Evolutionary conservation across 2,113 vertebrate genomes (phyloP).

Genomic region (Prietella phreatophila): DNA sequence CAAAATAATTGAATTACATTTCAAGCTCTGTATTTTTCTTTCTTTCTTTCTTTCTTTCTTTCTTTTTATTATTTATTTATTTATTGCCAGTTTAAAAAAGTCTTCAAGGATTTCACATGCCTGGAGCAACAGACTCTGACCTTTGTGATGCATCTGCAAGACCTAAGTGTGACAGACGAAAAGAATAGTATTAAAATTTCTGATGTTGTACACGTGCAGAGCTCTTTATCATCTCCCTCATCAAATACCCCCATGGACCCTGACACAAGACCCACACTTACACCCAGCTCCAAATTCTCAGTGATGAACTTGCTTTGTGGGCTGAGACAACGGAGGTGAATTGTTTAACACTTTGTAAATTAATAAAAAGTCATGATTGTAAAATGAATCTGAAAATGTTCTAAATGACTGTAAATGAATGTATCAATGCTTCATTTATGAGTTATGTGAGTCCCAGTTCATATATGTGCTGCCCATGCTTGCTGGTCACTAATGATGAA

Average conservation of each 20-base stretch:
- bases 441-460: neutral
- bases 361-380: neutral
- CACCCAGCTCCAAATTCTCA: conserved; percentile 21
- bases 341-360: neutral
- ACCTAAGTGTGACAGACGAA: conserved; percentile 52
- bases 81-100: conserved; percentile 66
- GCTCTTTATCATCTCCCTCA: neutral
- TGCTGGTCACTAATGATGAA: neutral
- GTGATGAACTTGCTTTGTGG: conserved; percentile 51
- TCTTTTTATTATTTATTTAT: neutral
- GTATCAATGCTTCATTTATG: neutral
- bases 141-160: conserved; percentile 71
- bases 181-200: neutral
- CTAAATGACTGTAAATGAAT: neutral
- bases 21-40: neutral
- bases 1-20: neutral
- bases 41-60: neutral
- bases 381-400: neutral
- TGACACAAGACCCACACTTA: conserved; percentile 5
- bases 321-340: conserved; percentile 51
- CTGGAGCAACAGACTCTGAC: conserved; percentile 69
- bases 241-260: conserved; percentile 1
- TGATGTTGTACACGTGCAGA: neutral
- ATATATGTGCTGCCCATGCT: neutral
- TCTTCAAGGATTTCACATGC: conserved; percentile 64